These are phyloP conservation scores for Microctenopoma lineatum DNA, from an alignment of 2,797 vertebrate genomes.

Conservation along the genomic window DNA sequence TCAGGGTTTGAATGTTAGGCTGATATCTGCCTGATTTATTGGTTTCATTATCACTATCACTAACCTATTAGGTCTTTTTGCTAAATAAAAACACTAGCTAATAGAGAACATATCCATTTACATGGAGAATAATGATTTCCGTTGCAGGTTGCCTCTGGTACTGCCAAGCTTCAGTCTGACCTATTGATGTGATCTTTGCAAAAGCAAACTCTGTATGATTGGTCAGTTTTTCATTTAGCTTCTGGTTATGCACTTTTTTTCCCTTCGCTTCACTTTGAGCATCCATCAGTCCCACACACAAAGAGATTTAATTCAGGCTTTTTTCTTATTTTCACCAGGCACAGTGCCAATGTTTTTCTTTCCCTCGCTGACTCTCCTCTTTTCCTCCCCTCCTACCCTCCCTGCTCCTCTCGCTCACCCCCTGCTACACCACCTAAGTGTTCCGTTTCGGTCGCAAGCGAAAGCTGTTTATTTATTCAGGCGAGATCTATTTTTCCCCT, in stretches of 20 bases:
- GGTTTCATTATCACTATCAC: not conserved
- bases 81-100: not conserved
- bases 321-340: constrained; percentile 52
- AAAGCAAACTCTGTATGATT: constrained; percentile 26
- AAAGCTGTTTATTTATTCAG: constrained; percentile 68
- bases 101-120: not conserved
- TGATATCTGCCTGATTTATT: not conserved
- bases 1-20: not conserved
- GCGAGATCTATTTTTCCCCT: constrained; percentile 43
- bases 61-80: not conserved
- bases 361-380: constrained; percentile 51
- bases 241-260: constrained; percentile 26
- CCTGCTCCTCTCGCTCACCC: constrained; percentile 4
- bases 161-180: constrained; percentile 28
- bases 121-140: not conserved
- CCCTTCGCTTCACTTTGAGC: constrained; percentile 45
- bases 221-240: constrained; percentile 33
- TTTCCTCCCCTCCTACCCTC: not conserved
- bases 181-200: constrained; percentile 17
- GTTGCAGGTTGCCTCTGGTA: constrained; percentile 15
- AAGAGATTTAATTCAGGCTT: constrained; percentile 53
- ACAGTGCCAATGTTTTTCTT: constrained; percentile 64
- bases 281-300: constrained; percentile 56
- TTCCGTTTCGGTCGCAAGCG: constrained; percentile 35
- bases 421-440: constrained; percentile 33